phyloP scores from a whole-genome alignment of 2,888 invertebrate species.

The Vandiemenella viatica region DNA sequence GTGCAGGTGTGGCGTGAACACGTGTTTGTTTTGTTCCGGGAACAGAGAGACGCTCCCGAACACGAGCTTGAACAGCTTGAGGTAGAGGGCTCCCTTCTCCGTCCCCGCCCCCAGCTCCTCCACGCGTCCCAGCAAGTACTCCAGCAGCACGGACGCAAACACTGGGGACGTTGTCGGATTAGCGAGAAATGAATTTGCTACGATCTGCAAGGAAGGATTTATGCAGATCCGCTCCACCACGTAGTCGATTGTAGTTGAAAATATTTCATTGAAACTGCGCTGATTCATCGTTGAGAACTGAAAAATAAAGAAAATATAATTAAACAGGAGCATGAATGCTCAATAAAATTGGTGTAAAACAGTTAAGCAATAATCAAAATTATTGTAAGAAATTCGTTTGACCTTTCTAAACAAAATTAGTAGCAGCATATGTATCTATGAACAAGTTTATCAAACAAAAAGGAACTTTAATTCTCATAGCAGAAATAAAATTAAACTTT shows the following conservation, averaged over 20 bases:
- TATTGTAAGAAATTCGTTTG: too few species aligned
- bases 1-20: conserved; percentile 91
- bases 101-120: conserved; percentile 93
- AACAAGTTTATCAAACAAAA: too few species aligned
- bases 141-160: conserved; percentile 89
- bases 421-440: too few species aligned
- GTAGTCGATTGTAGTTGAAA: conserved; percentile 86
- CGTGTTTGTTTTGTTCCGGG: conserved; percentile 92
- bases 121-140: conserved; percentile 86
- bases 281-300: conserved; percentile 93
- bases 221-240: conserved; percentile 90
- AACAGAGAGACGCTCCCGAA: conserved; percentile 94
- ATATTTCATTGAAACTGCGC: conserved; percentile 91
- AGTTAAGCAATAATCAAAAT: too few species aligned
- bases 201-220: conserved; percentile 84
- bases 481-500: too few species aligned
- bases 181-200: conserved; percentile 87
- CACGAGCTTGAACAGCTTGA: conserved; percentile 88
- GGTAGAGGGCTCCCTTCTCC: conserved; percentile 82
- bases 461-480: too few species aligned
- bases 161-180: conserved; percentile 88
- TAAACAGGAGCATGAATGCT: too few species aligned
- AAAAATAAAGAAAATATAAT: conserved; percentile 22
- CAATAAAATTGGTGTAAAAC: too few species aligned
- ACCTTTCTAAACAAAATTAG: too few species aligned